A percentile compares a stretch with the other conserved stretches of the same genome.
These are phyloP conservation scores for Trissonchulus sp. DNA, from an alignment of 2,888 invertebrate species.

Conservation along the genomic window DNA sequence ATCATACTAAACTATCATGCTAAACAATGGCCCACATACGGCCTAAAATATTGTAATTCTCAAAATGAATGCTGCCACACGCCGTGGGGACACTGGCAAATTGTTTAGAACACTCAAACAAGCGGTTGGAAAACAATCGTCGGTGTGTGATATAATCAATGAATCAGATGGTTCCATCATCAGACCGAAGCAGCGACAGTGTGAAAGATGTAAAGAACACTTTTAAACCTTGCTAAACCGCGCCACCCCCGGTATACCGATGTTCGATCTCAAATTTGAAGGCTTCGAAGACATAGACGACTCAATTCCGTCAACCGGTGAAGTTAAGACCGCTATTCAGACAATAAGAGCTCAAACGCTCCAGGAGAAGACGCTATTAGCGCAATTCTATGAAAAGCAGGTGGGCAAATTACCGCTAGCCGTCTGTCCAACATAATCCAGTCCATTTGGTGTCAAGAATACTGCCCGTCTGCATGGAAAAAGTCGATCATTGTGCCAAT, in stretches of 20 bases:
- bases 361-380: neutral
- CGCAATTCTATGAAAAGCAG: neutral
- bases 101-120: constrained; percentile 1
- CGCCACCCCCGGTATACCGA: neutral
- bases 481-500: neutral
- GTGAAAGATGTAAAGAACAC: neutral
- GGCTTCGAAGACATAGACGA: neutral
- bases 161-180: neutral
- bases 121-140: neutral
- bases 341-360: neutral
- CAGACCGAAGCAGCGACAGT: neutral
- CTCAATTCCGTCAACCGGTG: neutral
- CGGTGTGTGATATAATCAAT: neutral
- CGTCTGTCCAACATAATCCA: neutral
- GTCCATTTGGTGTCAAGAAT: neutral
- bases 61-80: neutral
- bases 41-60: too few relatives aligned
- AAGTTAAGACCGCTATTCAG: neutral
- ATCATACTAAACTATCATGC: too few relatives aligned
- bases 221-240: neutral
- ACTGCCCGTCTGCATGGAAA: neutral
- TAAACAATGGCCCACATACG: too few relatives aligned
- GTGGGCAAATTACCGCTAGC: neutral
- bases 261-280: neutral
- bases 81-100: neutral